phyloP scores from a whole-genome alignment of 2,797 vertebrate species.

The Melanotaenia parkinsoni region DNA sequence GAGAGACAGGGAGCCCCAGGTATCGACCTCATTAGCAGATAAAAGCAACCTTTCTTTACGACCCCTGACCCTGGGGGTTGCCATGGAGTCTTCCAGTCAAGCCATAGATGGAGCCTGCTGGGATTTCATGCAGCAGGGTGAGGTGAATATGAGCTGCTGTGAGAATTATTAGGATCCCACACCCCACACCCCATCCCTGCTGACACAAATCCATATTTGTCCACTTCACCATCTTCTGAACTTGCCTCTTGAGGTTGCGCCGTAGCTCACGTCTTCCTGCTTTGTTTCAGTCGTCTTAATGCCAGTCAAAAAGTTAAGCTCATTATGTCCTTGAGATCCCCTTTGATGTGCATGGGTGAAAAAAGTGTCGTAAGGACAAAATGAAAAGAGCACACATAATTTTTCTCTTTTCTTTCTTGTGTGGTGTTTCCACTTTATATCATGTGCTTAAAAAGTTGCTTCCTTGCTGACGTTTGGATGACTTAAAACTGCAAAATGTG shows the following conservation, averaged over 20 bases:
- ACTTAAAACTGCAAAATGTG: background rate
- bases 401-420: background rate
- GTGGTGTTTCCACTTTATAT: background rate
- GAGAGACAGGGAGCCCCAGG: slow-evolving; percentile 80
- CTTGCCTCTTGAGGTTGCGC: slow-evolving; percentile 31
- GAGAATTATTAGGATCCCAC: slow-evolving; percentile 64
- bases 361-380: slow-evolving; percentile 40
- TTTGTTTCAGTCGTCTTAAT: slow-evolving; percentile 57
- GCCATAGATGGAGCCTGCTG: slow-evolving; percentile 74
- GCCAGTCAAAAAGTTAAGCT: slow-evolving; percentile 61
- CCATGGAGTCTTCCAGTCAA: slow-evolving; percentile 81
- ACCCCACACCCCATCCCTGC: slow-evolving; percentile 6
- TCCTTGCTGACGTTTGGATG: too few relatives aligned
- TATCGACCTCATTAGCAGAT: slow-evolving; percentile 86
- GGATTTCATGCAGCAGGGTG: slow-evolving; percentile 66
- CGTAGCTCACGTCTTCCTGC: slow-evolving; percentile 57
- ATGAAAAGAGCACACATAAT: too few relatives aligned
- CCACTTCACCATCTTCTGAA: slow-evolving; percentile 44
- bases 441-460: background rate
- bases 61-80: slow-evolving; percentile 81
- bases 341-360: slow-evolving; percentile 54
- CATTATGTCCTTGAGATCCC: slow-evolving; percentile 50
- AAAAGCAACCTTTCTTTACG: slow-evolving; percentile 84
- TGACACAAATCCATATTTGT: slow-evolving; percentile 53
- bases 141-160: slow-evolving; percentile 66